Percentiles rank a stretch among this genome's conserved stretches.
Evolutionary conservation across 2,797 vertebrate genomes (phyloP).

Genomic region (Pseudochirops cupreus): DNA sequence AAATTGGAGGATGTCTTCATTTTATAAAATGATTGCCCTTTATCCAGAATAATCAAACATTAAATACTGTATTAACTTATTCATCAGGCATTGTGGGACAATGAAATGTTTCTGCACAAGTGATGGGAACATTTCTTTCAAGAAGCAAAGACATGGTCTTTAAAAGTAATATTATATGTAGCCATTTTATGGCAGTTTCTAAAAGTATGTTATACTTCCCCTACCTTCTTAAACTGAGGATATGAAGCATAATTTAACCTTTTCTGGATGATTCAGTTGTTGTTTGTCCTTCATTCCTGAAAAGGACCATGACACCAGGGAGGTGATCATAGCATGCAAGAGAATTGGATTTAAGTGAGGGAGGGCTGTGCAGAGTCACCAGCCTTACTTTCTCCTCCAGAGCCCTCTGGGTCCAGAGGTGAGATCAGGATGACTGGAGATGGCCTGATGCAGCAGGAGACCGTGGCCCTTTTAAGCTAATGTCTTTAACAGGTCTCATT

Average conservation of each 20-base stretch:
- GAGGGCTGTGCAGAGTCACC: too few species aligned
- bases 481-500: too few species aligned
- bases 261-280: not conserved
- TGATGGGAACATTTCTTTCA: not conserved
- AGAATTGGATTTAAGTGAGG: too few species aligned
- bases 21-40: not conserved
- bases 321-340: too few species aligned
- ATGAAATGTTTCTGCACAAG: not conserved
- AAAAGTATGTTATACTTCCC: not conserved
- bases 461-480: too few species aligned
- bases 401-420: too few species aligned
- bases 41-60: not conserved
- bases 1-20: not conserved
- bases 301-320: too few species aligned
- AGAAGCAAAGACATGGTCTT: not conserved
- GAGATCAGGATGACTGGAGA: too few species aligned
- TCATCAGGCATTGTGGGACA: not conserved
- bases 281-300: too few species aligned
- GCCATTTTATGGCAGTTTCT: not conserved
- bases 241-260: not conserved
- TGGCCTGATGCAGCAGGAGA: too few species aligned
- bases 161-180: not conserved
- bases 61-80: not conserved
- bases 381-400: too few species aligned
- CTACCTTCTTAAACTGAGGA: not conserved